Evolutionary conservation across 2,113 vertebrate genomes (phyloP).

Genomic region (Hymenochirus boettgeri): DNA sequence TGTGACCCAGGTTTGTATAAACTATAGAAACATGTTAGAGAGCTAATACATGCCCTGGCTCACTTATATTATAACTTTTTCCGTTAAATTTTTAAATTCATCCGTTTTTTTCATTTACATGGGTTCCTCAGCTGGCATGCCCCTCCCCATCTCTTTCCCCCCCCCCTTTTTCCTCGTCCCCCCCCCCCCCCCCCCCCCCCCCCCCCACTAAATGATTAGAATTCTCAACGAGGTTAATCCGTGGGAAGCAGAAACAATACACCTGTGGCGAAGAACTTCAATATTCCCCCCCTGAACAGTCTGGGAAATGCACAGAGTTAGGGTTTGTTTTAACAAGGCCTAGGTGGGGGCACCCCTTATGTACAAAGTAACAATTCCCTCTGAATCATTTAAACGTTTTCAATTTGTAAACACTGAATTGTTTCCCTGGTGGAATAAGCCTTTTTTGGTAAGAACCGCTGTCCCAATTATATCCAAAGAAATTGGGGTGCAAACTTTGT

Average conservation of each 20-base stretch:
- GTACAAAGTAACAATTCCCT: neutral
- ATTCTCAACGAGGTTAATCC: neutral
- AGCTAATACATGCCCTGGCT: too few species aligned
- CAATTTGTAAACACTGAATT: conserved; percentile 12
- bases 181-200: too few species aligned
- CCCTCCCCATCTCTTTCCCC: conserved; percentile 1
- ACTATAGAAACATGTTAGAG: too few species aligned
- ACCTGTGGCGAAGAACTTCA: neutral
- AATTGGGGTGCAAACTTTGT: neutral
- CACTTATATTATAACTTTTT: too few species aligned
- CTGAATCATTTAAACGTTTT: neutral
- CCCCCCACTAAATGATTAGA: neutral
- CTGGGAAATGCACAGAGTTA: neutral
- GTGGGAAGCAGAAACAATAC: conserved; percentile 9
- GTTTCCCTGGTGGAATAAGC: neutral
- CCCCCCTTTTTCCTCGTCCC: too few species aligned
- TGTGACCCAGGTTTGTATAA: too few species aligned
- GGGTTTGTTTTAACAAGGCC: neutral
- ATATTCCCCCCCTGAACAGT: conserved; percentile 4
- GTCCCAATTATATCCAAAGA: conserved; percentile 4
- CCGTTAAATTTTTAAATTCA: too few species aligned
- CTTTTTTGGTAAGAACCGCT: neutral
- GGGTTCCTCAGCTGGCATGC: neutral
- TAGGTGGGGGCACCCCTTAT: neutral
- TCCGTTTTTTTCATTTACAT: conserved; percentile 13